Percentiles rank a stretch among this genome's conserved stretches.
These are phyloP conservation scores for Oscheius sp. DNA, from an alignment of 2,888 invertebrate genomes.

Conservation along the genomic window DNA sequence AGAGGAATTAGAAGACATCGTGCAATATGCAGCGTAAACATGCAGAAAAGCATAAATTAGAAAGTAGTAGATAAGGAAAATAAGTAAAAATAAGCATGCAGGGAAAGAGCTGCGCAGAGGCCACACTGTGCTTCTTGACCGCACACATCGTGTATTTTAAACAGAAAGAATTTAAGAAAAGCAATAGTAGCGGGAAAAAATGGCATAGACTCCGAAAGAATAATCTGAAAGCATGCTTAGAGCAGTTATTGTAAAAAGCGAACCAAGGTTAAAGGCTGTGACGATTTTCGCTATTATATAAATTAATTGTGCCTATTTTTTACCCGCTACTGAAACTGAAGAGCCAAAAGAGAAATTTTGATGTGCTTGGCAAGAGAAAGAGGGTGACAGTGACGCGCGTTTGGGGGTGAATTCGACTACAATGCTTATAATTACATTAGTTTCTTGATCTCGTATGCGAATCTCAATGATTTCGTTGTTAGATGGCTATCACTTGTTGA, in stretches of 20 bases:
- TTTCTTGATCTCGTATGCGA: constrained; percentile 99
- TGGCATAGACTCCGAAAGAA: constrained; percentile 5
- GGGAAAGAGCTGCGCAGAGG: constrained; percentile 8
- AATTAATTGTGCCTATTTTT: background rate
- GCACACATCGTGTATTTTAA: constrained; percentile 14
- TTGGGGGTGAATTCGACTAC: constrained; percentile 32
- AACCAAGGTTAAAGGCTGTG: constrained; percentile 18
- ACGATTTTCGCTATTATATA: constrained; percentile 12
- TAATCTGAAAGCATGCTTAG: background rate
- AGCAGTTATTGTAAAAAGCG: background rate
- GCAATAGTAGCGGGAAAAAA: constrained; percentile 27
- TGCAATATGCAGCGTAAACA: constrained; percentile 19
- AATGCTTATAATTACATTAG: constrained; percentile 84
- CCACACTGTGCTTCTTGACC: constrained; percentile 9
- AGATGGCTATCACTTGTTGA: constrained; percentile 63
- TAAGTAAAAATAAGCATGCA: background rate
- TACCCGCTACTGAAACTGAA: constrained; percentile 22
- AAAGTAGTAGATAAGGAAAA: background rate
- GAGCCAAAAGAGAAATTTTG: background rate
- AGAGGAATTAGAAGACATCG: constrained; percentile 1
- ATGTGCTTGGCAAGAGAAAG: constrained; percentile 23
- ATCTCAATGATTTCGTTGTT: constrained; percentile 79
- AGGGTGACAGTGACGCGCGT: constrained; percentile 38
- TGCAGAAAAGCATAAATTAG: background rate
- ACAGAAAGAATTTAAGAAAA: constrained; percentile 6